phyloP scores from a whole-genome alignment of 2,113 vertebrate genomes.

The Trematomus loennbergii region DNA sequence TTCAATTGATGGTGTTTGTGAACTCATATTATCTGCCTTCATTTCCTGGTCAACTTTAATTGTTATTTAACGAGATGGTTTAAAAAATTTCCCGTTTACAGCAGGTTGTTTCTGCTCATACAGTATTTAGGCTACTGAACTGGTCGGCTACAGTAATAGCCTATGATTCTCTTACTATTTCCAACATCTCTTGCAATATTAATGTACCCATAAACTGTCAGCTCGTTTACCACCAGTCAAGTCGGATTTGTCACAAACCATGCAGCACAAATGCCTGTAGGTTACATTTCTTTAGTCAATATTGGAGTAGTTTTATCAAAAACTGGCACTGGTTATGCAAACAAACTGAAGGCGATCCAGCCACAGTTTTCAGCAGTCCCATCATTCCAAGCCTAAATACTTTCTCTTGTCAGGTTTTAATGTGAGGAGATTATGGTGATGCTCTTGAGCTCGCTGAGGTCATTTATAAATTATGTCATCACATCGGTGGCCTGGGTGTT shows the following conservation, averaged over 20 bases:
- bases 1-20: constrained; percentile 30
- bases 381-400: constrained; percentile 10
- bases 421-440: constrained; percentile 54
- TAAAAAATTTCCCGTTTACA: constrained; percentile 9
- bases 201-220: neutral
- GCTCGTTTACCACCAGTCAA: neutral
- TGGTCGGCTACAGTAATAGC: neutral
- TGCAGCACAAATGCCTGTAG: neutral
- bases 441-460: constrained; percentile 66
- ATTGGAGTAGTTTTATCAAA: neutral
- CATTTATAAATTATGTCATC: constrained; percentile 74
- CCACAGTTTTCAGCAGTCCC: constrained; percentile 6
- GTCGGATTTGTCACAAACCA: neutral
- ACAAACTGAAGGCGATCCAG: neutral
- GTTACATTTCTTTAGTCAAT: too few species aligned
- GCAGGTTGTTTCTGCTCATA: neutral
- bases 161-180: constrained; percentile 4
- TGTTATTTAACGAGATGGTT: neutral
- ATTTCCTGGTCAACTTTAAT: neutral
- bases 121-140: neutral
- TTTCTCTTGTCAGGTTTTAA: constrained; percentile 35
- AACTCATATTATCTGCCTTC: constrained; percentile 1
- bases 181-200: constrained; percentile 27
- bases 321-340: neutral
- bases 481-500: constrained; percentile 62